These are phyloP conservation scores for Pyxicephalus adspersus DNA, from an alignment of 2,113 vertebrate genomes.

Conservation along the genomic window DNA sequence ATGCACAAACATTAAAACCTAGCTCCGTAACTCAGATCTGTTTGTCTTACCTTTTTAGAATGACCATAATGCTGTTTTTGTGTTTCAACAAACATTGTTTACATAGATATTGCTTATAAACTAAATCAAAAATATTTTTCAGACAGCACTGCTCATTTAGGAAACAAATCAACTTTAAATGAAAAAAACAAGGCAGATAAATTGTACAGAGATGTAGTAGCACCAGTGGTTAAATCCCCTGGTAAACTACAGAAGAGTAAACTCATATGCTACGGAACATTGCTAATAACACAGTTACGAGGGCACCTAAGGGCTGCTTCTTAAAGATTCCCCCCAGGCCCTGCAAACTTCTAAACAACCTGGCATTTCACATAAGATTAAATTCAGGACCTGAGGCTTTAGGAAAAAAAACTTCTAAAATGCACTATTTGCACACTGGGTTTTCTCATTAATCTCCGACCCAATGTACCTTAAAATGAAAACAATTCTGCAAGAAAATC, in stretches of 20 bases:
- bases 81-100: no score
- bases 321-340: constrained; percentile 8
- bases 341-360: constrained; percentile 23
- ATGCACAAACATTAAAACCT: no score
- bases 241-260: background rate
- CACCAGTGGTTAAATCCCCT: background rate
- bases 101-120: no score
- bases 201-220: background rate
- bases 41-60: no score
- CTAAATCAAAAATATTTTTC: no score
- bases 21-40: no score
- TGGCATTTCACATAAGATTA: constrained; percentile 30
- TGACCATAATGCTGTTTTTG: no score
- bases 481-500: constrained; percentile 25
- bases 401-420: background rate
- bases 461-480: constrained; percentile 50
- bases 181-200: no score
- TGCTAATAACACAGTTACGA: constrained; percentile 26
- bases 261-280: background rate
- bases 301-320: constrained; percentile 18
- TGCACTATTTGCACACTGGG: background rate
- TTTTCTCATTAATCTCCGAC: constrained; percentile 39
- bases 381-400: constrained; percentile 35
- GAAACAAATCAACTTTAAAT: no score
- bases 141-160: no score